Percentiles rank a stretch among this genome's conserved stretches.
Conservation (phyloP, 1,140 invertebrate genomes). For the Magallana angulata region DNA sequence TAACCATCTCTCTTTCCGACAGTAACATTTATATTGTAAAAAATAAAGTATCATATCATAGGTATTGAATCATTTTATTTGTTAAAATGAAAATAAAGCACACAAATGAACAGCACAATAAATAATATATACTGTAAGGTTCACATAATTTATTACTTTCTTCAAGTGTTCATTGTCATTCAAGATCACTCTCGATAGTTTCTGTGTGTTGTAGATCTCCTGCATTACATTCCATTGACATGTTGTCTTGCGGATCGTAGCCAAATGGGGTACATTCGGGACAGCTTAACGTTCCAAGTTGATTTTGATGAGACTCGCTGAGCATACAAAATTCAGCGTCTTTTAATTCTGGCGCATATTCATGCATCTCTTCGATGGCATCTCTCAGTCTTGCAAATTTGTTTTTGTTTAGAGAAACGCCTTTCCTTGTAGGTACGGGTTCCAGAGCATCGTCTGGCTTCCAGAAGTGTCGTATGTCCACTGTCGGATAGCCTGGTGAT, state of each 20-base stretch:
- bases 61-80: neutral
- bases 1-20: neutral
- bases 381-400: conserved; percentile 5
- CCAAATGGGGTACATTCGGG: conserved; percentile 44
- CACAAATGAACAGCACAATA: neutral
- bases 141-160: neutral
- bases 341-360: conserved; percentile 46
- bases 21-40: neutral
- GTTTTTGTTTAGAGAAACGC: conserved; percentile 33
- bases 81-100: neutral
- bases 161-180: neutral
- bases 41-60: neutral
- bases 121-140: too few relatives aligned
- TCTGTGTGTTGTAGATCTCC: too few relatives aligned
- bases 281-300: conserved; percentile 19
- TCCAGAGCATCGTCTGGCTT: conserved; percentile 24
- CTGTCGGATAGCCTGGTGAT: conserved; percentile 17
- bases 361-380: conserved; percentile 40
- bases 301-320: conserved; percentile 36
- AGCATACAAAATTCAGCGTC: conserved; percentile 5
- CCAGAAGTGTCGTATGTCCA: conserved; percentile 48
- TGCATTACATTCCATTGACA: conserved; percentile 24
- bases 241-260: conserved; percentile 11
- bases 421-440: conserved; percentile 44
- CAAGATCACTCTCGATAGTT: conserved; percentile 9